Evolutionary conservation across 1,140 invertebrate species (phyloP).

Genomic region (Rhopalosiphum padi): DNA sequence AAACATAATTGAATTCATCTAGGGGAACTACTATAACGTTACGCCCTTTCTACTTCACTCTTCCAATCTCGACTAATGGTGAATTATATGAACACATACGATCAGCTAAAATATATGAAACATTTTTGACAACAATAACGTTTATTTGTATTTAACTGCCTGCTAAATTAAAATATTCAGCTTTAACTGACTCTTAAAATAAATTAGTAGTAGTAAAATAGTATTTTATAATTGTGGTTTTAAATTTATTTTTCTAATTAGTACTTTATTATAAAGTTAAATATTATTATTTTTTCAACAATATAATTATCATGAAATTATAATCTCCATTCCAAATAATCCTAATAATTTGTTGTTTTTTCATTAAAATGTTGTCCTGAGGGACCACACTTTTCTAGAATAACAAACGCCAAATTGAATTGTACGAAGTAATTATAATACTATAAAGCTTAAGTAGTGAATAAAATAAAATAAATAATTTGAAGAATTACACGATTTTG

Average conservation of each 20-base stretch:
- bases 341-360: not conserved
- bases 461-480: not conserved
- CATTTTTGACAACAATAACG: not conserved
- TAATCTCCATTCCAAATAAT: not conserved
- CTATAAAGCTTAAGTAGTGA: not conserved
- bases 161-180: not conserved
- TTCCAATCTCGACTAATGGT: not conserved
- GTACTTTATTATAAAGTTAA: not conserved
- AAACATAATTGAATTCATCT: not conserved
- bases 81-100: not conserved
- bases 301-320: not conserved
- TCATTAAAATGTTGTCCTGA: not conserved
- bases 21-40: not conserved
- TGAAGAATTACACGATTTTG: not conserved
- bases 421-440: not conserved
- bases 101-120: not conserved
- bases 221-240: not conserved
- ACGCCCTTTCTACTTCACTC: no score
- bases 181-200: not conserved
- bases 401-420: not conserved
- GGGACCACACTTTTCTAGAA: not conserved
- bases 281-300: slow-evolving; percentile 5
- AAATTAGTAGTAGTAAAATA: not conserved
- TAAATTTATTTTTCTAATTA: not conserved
- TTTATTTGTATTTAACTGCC: not conserved